Conservation (phyloP, 2,888 invertebrate species). For the Ochropleura leucogaster region DNA sequence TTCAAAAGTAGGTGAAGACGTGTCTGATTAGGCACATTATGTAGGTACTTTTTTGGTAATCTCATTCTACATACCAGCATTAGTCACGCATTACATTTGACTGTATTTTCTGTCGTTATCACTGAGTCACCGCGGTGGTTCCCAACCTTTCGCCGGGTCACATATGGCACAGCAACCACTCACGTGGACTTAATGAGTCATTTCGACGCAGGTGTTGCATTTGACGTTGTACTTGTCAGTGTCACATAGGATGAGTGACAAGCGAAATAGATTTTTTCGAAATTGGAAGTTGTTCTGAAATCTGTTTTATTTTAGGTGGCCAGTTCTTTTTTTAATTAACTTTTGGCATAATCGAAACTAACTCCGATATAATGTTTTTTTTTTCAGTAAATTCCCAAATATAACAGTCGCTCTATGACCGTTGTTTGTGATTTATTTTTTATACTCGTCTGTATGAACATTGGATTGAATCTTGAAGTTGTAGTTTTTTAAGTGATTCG, state of each 20-base stretch:
- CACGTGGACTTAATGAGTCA: slow-evolving; percentile 68
- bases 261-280: slow-evolving; percentile 42
- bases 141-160: slow-evolving; percentile 71
- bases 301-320: neutral
- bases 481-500: too few relatives aligned
- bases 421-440: neutral
- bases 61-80: slow-evolving; percentile 45
- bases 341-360: neutral
- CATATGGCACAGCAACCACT: slow-evolving; percentile 66
- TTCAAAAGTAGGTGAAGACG: slow-evolving; percentile 18
- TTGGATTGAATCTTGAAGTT: neutral
- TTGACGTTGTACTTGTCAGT: slow-evolving; percentile 37
- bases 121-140: slow-evolving; percentile 71
- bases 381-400: neutral
- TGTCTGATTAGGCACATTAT: slow-evolving; percentile 34
- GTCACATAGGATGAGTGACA: slow-evolving; percentile 39
- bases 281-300: neutral
- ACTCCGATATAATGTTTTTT: too few relatives aligned
- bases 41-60: slow-evolving; percentile 47
- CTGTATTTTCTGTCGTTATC: slow-evolving; percentile 63
- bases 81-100: slow-evolving; percentile 61
- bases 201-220: slow-evolving; percentile 68
- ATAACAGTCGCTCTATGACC: neutral
- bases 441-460: neutral
- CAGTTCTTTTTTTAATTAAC: neutral